Conservation (phyloP, 2,797 vertebrate species). For the Ptychobarbus kaznakovi region DNA sequence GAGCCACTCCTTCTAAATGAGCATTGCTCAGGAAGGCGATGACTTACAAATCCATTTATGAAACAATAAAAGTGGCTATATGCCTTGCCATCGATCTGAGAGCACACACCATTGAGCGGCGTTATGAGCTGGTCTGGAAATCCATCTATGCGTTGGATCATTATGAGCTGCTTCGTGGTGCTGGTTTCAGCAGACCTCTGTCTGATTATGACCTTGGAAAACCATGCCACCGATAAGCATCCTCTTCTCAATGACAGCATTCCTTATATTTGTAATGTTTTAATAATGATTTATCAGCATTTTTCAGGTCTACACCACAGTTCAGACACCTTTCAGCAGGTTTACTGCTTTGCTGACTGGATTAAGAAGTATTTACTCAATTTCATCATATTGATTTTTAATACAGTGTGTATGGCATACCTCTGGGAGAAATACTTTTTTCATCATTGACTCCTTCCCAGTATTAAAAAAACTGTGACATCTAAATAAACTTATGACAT, state of each 20-base stretch:
- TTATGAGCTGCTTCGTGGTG: conserved; percentile 69
- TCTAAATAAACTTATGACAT: conserved; percentile 8
- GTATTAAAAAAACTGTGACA: conserved; percentile 51
- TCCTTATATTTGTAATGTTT: conserved; percentile 54
- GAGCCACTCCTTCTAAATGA: conserved; percentile 34
- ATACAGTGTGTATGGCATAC: conserved; percentile 9
- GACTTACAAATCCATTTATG: conserved; percentile 69
- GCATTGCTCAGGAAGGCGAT: conserved; percentile 64
- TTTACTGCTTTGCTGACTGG: conserved; percentile 19
- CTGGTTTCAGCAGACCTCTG: conserved; percentile 73
- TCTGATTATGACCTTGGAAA: conserved; percentile 70
- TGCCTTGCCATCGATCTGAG: conserved; percentile 68
- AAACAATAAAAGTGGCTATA: conserved; percentile 63
- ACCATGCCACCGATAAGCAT: conserved; percentile 69
- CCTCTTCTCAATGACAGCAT: conserved; percentile 50
- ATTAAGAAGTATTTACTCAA: conserved; percentile 20
- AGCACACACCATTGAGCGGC: conserved; percentile 53
- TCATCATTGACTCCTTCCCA: conserved; percentile 53
- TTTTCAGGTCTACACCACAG: conserved; percentile 22
- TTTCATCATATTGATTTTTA: conserved; percentile 30
- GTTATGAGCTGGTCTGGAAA: conserved; percentile 67
- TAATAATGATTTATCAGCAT: conserved; percentile 61
- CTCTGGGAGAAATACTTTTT: conserved; percentile 45
- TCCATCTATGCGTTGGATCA: conserved; percentile 74
- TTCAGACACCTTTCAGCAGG: conserved; percentile 30